Conservation (phyloP, 2,888 invertebrate genomes). For the Gasteruption jaculator region DNA sequence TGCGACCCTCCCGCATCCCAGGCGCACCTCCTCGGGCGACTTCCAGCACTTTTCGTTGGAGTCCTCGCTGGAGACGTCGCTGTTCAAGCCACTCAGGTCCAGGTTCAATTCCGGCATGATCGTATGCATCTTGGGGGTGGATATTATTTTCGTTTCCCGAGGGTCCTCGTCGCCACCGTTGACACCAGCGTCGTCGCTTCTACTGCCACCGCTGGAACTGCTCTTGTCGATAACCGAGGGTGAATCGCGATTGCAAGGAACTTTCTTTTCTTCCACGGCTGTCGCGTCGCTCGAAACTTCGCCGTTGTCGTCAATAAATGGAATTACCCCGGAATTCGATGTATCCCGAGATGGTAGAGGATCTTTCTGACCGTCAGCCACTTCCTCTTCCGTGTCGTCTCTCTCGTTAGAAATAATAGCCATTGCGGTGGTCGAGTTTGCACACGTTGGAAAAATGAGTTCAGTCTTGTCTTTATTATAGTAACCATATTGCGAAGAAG, state of each 20-base stretch:
- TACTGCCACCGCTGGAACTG: neutral
- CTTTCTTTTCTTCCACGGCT: neutral
- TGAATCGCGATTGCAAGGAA: too few relatives aligned
- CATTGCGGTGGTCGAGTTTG: slow-evolving; percentile 1
- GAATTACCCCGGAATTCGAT: slow-evolving; percentile 1
- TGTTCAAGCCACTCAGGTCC: slow-evolving; percentile 45
- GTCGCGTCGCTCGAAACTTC: neutral
- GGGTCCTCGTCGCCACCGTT: slow-evolving; percentile 6
- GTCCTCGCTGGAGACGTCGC: slow-evolving; percentile 37
- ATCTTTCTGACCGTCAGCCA: slow-evolving; percentile 4
- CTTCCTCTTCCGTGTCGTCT: slow-evolving; percentile 16
- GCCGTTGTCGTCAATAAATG: slow-evolving; percentile 7
- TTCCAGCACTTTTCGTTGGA: slow-evolving; percentile 60
- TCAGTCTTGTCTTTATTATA: slow-evolving; percentile 35
- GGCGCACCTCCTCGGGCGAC: slow-evolving; percentile 65
- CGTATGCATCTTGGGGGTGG: slow-evolving; percentile 26
- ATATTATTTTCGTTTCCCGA: slow-evolving; percentile 5
- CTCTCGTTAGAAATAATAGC: neutral
- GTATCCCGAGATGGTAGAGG: neutral
- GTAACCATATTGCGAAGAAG: slow-evolving; percentile 29
- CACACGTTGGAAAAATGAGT: slow-evolving; percentile 31
- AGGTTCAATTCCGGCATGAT: slow-evolving; percentile 45
- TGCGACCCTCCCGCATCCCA: slow-evolving; percentile 67
- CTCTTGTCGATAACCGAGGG: neutral
- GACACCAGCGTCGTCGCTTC: too few relatives aligned